These are phyloP conservation scores for Macrosoma leucophasiata DNA, from an alignment of 2,888 invertebrate species.

Conservation along the genomic window DNA sequence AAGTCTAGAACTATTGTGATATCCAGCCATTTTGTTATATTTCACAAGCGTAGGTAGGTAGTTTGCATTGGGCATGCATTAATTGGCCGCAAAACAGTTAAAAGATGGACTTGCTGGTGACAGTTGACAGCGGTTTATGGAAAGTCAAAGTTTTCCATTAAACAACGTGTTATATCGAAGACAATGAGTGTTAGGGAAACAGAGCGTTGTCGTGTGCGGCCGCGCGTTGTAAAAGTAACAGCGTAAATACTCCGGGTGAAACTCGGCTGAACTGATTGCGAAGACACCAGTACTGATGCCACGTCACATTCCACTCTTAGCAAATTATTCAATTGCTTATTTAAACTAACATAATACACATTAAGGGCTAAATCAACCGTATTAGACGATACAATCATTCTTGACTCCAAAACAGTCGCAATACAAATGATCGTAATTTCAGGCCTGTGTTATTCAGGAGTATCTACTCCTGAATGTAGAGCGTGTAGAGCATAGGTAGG, in stretches of 20 bases:
- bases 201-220: slow-evolving; percentile 71
- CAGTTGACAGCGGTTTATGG: slow-evolving; percentile 34
- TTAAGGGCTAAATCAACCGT: not conserved
- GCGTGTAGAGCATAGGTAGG: too few relatives aligned
- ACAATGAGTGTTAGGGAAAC: slow-evolving; percentile 70
- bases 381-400: too few relatives aligned
- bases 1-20: too few relatives aligned
- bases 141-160: slow-evolving; percentile 64
- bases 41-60: too few relatives aligned
- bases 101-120: slow-evolving; percentile 8
- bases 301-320: slow-evolving; percentile 51
- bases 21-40: too few relatives aligned
- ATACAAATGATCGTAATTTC: too few relatives aligned
- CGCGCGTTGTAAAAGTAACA: slow-evolving; percentile 74
- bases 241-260: slow-evolving; percentile 72
- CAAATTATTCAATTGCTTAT: slow-evolving; percentile 14
- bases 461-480: too few relatives aligned
- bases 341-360: not conserved
- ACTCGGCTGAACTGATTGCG: slow-evolving; percentile 69
- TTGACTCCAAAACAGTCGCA: too few relatives aligned
- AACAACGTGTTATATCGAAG: slow-evolving; percentile 42
- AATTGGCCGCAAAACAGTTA: too few relatives aligned
- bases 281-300: slow-evolving; percentile 32
- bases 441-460: too few relatives aligned
- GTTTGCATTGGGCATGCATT: too few relatives aligned